A percentile compares a stretch with the other conserved stretches of the same genome.
Conservation (phyloP, 2,797 vertebrate genomes). For the Gymnothorax reevesii region DNA sequence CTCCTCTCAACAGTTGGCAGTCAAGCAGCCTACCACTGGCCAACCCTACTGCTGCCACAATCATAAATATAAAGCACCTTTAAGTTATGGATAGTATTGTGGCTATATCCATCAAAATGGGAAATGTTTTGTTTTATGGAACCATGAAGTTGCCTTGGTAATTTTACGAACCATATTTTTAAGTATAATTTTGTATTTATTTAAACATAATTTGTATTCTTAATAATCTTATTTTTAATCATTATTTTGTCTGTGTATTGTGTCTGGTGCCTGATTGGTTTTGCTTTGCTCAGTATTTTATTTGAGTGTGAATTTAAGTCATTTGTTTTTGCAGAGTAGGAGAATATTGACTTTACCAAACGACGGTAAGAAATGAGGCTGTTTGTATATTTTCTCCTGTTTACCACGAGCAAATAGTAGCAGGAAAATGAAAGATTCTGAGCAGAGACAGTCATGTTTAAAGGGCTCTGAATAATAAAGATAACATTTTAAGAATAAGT, state of each 20-base stretch:
- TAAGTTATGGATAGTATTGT: not conserved
- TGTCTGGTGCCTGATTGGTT: not conserved
- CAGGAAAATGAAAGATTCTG: not conserved
- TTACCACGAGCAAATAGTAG: not conserved
- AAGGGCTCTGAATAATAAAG: not conserved
- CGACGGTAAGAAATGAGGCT: not conserved
- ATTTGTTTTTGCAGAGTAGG: not conserved
- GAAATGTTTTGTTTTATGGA: not conserved
- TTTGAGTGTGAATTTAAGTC: not conserved
- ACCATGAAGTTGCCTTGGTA: not conserved
- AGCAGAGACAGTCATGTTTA: not conserved
- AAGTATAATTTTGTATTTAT: not conserved
- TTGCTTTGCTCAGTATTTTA: not conserved
- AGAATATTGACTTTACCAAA: not conserved
- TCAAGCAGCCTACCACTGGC: too few relatives aligned
- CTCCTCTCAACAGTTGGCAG: too few relatives aligned
- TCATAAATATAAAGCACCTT: not conserved
- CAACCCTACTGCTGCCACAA: too few relatives aligned
- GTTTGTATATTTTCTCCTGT: not conserved
- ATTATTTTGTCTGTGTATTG: not conserved
- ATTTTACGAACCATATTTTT: not conserved
- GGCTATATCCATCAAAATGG: not conserved
- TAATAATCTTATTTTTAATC: not conserved
- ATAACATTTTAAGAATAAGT: constrained; percentile 15
- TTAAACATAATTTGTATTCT: not conserved